Conservation (phyloP, 2,888 invertebrate species). For the Apodemia zela region DNA sequence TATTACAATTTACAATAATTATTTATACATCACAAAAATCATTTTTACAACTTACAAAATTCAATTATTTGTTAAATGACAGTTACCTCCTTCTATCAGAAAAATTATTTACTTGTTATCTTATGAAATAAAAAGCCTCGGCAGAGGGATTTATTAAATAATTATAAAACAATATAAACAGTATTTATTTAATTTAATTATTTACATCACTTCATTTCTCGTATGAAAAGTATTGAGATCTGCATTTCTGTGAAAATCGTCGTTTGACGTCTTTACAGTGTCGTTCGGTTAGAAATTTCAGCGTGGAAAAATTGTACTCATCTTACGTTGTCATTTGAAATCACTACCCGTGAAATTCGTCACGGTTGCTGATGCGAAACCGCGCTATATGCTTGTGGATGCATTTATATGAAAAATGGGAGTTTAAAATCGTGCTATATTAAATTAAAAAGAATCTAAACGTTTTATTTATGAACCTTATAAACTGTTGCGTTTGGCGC, state of each 20-base stretch:
- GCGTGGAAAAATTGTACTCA: slow-evolving; percentile 59
- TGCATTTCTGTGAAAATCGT: slow-evolving; percentile 43
- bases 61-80: no score
- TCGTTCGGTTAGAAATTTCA: slow-evolving; percentile 65
- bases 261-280: slow-evolving; percentile 45
- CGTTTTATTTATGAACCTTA: slow-evolving; percentile 8
- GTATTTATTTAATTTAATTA: background rate
- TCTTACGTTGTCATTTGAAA: slow-evolving; percentile 53
- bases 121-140: no score
- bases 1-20: no score
- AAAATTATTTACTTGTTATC: no score
- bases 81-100: no score
- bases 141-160: no score
- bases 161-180: no score
- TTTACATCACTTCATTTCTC: background rate
- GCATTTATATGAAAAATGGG: slow-evolving; percentile 34
- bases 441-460: slow-evolving; percentile 25
- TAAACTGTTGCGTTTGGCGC: slow-evolving; percentile 21
- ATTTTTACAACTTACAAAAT: no score
- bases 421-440: slow-evolving; percentile 27
- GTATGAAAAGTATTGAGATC: slow-evolving; percentile 17
- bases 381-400: slow-evolving; percentile 32
- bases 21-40: no score
- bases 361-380: slow-evolving; percentile 50
- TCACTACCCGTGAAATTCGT: slow-evolving; percentile 72